Base-by-base conservation (phyloP, 2,888 invertebrate species). In the Gandaritis pyraliata region DNA sequence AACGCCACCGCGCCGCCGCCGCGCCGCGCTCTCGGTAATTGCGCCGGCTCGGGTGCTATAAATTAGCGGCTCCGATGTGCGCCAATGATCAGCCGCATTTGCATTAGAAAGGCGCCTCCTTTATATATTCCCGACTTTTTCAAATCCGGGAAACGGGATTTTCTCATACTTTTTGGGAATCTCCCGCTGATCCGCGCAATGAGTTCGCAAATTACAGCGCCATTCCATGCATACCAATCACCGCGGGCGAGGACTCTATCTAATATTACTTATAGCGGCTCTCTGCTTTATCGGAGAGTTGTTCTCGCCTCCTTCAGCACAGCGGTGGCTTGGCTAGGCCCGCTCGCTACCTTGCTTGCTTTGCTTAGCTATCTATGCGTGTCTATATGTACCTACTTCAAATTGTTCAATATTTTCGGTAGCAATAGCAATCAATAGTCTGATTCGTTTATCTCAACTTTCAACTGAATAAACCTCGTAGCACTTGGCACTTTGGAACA, bases 171-270 rank as follows among this genome's bases (percentile, higher is more conserved):
- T 70, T 74, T 82, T 78, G 80, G 75, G 81, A 83, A 85, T 81
- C 81, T 80, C 72, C 77, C 77, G 77, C 76, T 81, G 80, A 86
- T 83, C 83, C 83, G 70, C 72, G 81, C 83, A 79, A 84, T 82
- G 81, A 83, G 79, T 78, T 81, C 78, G 78, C 82, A 85, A 85
- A 86, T 85, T 80, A 85, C 76, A 64, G 76, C 74, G 80, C 80
- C 81, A 81, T 80, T 80, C 82, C 65, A 82, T 84, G 87, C 86
- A 86, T 87, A 85, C 80, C 77, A 85, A 86, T 39, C 38, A 43
- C 45, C 47, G 39, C 10, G 43, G n/a, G n/a, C 48, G 33, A n/a
- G 6, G 36, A n/a, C 41, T 6, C 41, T 13, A 46, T n/a, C 18
- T 15, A 23, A 23, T n/a, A n/a, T n/a, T n/a, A n/a, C n/a, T n/a